Evolutionary conservation across 2,113 vertebrate species (phyloP).

Genomic region (Clinocottus analis): DNA sequence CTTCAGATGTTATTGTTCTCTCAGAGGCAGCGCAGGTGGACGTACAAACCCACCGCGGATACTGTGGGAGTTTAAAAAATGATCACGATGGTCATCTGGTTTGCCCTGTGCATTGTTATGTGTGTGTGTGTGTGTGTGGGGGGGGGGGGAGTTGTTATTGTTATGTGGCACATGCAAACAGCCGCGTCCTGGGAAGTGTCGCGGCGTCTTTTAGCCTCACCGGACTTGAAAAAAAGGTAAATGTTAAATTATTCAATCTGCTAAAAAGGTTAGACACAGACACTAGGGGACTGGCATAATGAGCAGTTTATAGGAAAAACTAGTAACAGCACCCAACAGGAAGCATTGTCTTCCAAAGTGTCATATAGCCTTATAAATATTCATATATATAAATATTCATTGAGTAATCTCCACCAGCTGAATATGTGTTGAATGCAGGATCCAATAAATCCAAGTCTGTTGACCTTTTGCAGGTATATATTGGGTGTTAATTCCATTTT

Average conservation of each 20-base stretch:
- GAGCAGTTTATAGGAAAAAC: constrained; percentile 73
- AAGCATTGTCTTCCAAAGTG: constrained; percentile 77
- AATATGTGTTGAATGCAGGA: constrained; percentile 63
- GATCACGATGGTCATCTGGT: constrained; percentile 43
- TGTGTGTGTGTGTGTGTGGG: too few relatives aligned
- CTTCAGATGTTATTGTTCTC: constrained; percentile 42
- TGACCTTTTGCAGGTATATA: constrained; percentile 72
- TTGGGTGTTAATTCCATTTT: constrained; percentile 59
- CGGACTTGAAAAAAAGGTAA: constrained; percentile 72
- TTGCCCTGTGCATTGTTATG: constrained; percentile 26
- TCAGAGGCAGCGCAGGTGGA: constrained; percentile 40
- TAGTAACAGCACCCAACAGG: constrained; percentile 70
- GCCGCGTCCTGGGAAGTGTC: constrained; percentile 47
- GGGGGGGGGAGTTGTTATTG: too few relatives aligned
- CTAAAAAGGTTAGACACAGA: constrained; percentile 73
- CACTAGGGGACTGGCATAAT: constrained; percentile 66
- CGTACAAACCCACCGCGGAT: constrained; percentile 23
- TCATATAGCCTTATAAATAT: constrained; percentile 81
- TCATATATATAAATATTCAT: constrained; percentile 79
- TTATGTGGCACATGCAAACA: constrained; percentile 33
- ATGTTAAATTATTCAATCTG: constrained; percentile 77
- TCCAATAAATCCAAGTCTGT: constrained; percentile 72
- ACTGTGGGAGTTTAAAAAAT: constrained; percentile 2
- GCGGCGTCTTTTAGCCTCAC: constrained; percentile 57
- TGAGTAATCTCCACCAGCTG: constrained; percentile 69